Conservation (phyloP, 1,140 invertebrate species). For the Aradophagus sp. region DNA sequence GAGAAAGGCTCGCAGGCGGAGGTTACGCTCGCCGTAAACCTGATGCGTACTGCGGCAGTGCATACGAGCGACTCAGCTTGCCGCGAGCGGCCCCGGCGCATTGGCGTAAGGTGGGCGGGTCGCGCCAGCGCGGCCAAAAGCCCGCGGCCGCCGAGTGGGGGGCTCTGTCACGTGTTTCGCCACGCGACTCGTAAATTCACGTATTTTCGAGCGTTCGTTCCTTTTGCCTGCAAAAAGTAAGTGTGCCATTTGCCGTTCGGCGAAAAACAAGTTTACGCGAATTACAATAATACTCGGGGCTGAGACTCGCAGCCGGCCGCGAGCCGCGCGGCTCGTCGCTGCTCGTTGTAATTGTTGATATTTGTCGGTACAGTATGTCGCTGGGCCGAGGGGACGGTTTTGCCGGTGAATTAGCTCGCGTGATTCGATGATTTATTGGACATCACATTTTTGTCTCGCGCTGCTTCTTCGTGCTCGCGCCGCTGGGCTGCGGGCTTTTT, state of each 20-base stretch:
- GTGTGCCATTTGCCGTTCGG: conserved; percentile 10
- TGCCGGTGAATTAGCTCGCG: too few species aligned
- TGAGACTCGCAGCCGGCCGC: background rate
- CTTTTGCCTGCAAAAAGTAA: conserved; percentile 29
- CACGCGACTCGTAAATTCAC: conserved; percentile 65
- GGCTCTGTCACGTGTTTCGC: conserved; percentile 68
- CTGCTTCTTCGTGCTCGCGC: too few species aligned
- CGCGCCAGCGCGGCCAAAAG: conserved; percentile 58
- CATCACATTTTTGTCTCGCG: too few species aligned
- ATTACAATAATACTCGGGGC: conserved; percentile 20
- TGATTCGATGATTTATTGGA: too few species aligned
- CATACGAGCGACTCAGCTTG: conserved; percentile 60
- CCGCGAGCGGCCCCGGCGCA: conserved; percentile 57
- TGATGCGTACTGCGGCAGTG: conserved; percentile 63
- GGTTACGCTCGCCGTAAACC: conserved; percentile 60
- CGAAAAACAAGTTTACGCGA: conserved; percentile 37
- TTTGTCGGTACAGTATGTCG: too few species aligned
- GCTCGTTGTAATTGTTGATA: too few species aligned
- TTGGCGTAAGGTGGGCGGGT: conserved; percentile 63
- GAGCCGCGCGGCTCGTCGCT: too few species aligned
- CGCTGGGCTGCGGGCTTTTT: too few species aligned
- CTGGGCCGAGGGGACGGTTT: too few species aligned
- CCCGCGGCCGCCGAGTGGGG: conserved; percentile 54
- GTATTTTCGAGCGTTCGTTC: conserved; percentile 20
- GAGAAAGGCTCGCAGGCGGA: conserved; percentile 54